These are phyloP conservation scores for Oreochromis mossambicus DNA, from an alignment of 2,797 vertebrate genomes.

Conservation along the genomic window DNA sequence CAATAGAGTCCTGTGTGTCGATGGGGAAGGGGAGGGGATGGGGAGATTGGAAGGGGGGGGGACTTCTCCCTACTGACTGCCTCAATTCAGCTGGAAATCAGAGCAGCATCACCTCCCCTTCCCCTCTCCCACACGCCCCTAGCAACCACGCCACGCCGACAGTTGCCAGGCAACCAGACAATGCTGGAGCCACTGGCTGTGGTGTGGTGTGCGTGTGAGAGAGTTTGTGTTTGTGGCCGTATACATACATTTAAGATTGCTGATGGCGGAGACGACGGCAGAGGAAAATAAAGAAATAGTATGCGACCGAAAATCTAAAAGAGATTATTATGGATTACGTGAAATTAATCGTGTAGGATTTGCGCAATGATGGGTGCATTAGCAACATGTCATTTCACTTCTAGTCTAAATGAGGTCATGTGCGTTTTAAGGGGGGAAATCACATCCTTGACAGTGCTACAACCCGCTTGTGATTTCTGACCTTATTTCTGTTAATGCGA, in stretches of 20 bases:
- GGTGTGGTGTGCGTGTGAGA: conserved; percentile 59
- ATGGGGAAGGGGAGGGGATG: conserved; percentile 51
- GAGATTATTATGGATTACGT: conserved; percentile 68
- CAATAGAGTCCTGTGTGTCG: conserved; percentile 69
- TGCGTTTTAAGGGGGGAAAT: conserved; percentile 48
- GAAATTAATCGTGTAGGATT: conserved; percentile 67
- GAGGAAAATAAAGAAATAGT: conserved; percentile 20
- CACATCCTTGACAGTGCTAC: neutral
- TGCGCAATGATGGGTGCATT: conserved; percentile 59
- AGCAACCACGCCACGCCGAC: conserved; percentile 80
- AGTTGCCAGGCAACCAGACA: conserved; percentile 82
- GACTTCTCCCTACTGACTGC: conserved; percentile 74
- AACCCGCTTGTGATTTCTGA: conserved; percentile 22
- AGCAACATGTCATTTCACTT: conserved; percentile 64
- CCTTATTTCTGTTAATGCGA: conserved; percentile 38
- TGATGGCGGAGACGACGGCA: conserved; percentile 16
- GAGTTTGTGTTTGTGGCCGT: conserved; percentile 61
- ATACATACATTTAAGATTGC: conserved; percentile 52
- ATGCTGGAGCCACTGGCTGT: conserved; percentile 74
- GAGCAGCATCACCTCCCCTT: conserved; percentile 66
- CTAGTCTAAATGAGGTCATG: conserved; percentile 60
- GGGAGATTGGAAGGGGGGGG: conserved; percentile 65
- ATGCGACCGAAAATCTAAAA: conserved; percentile 14
- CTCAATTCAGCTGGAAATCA: conserved; percentile 78
- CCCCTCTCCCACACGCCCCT: conserved; percentile 64